These are phyloP conservation scores for Galbula dea DNA, from an alignment of 2,113 vertebrate genomes.

Conservation along the genomic window DNA sequence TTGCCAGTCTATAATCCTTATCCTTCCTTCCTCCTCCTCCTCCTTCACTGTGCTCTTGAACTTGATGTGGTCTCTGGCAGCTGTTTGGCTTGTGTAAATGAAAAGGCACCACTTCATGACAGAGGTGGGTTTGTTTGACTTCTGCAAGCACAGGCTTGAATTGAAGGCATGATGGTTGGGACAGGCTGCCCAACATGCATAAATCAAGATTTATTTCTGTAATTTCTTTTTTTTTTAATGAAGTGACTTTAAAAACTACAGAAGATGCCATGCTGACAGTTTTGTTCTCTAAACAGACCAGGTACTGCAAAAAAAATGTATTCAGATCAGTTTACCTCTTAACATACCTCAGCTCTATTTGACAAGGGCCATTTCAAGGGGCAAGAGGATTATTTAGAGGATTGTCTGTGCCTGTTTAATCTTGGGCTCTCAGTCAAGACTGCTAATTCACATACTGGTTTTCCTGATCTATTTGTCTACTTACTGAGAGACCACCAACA, in stretches of 20 bases:
- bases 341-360: neutral
- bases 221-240: neutral
- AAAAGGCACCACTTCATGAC: neutral
- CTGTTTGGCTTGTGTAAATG: neutral
- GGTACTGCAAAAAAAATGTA: neutral
- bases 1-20: neutral
- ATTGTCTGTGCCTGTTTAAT: neutral
- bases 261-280: neutral
- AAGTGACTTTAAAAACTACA: neutral
- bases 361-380: neutral
- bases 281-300: neutral
- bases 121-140: constrained; percentile 2
- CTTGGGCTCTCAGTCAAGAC: neutral
- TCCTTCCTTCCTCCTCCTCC: neutral
- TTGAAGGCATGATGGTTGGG: neutral
- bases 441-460: neutral
- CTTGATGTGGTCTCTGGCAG: neutral
- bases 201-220: neutral
- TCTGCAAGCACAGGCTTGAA: neutral
- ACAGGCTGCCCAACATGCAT: neutral
- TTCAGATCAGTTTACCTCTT: constrained; percentile 1
- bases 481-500: constrained; percentile 42
- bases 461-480: neutral
- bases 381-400: neutral
- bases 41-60: neutral